Evolutionary conservation across 2,113 vertebrate genomes (phyloP).

Genomic region (Toxostoma redivivum): DNA sequence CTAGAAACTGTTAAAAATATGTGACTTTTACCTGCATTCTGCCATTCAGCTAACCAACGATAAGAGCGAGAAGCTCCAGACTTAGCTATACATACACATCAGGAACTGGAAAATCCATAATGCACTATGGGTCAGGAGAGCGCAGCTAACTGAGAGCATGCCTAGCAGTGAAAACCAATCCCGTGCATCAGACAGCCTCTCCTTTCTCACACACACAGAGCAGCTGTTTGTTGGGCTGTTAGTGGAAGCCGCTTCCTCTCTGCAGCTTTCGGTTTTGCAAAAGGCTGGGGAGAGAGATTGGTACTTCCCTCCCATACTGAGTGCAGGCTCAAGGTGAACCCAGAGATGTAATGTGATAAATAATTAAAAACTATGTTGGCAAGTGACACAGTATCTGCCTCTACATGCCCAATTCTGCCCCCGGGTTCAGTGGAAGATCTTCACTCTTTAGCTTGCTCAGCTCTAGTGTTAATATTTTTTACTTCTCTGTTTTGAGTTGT

Average conservation of each 20-base stretch:
- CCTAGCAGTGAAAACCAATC: neutral
- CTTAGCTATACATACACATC: neutral
- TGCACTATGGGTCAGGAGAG: neutral
- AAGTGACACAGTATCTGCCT: neutral
- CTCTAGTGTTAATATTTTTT: neutral
- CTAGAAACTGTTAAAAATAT: neutral
- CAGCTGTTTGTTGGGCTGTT: neutral
- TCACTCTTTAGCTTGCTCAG: neutral
- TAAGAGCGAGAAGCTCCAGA: neutral
- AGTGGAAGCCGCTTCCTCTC: neutral
- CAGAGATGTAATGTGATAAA: neutral
- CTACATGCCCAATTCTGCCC: neutral
- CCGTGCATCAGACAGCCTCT: neutral
- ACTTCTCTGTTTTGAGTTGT: neutral
- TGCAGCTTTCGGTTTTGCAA: neutral
- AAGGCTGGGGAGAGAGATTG: neutral
- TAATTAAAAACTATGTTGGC: neutral
- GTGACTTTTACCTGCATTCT: neutral
- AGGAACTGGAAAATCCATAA: conserved; percentile 27
- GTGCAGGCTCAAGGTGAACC: neutral
- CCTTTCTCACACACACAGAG: neutral
- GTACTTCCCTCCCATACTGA: neutral
- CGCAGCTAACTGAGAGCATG: neutral
- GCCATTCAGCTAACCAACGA: neutral
- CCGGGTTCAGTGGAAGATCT: neutral